Evolutionary conservation across 1,140 invertebrate species (phyloP), one percentile per base, ranked within the genome.

Genomic region (Vanessa tameamea): DNA sequence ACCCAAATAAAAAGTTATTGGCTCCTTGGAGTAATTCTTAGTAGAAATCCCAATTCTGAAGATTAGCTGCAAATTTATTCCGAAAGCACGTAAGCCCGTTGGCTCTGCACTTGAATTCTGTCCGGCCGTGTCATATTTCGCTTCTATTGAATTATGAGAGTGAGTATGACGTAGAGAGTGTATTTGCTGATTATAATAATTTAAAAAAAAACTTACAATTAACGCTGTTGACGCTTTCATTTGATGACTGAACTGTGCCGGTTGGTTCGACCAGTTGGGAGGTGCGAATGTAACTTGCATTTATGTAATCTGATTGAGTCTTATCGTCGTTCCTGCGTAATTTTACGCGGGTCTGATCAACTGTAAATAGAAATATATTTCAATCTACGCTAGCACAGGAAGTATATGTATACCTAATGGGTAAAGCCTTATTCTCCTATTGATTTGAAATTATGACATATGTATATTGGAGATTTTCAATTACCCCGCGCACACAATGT

Each of bases 291-390:
- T 97, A 97, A 93, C 99, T 99, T n/a, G 98, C 99, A 94, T 99
- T 99, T 72, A 99, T 99, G 88, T 99, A 99, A 93, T 99, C 98
- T 13, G 96, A 90, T 8, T 61, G 2, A 11, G 99, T 98, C 14
- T 96, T 90, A 14, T 91, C 78, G 77, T 94, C 94, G 83, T 94
- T 95, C 2, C 97, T 97, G 16, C 95, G 95, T 69, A 99, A 92
- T 79, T 97, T 95, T 3, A 99, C 98, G 78, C 98, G 95, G 14
- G 98, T 99, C 86, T 99, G 97, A 92, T 99, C 99, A 94, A 89
- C 90, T 92, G 78, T 13, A 76, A 80, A 59, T 63, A 31, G 0
- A 64, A 31, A 11, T 26, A 3, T 14, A 12, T 13, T 13, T n/a
- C 31, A 9, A 53, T 0, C 9, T 43, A 43, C 9, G 8, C 37